phyloP scores from a whole-genome alignment of 2,797 vertebrate genomes.

The Pipistrellus pipistrellus region DNA sequence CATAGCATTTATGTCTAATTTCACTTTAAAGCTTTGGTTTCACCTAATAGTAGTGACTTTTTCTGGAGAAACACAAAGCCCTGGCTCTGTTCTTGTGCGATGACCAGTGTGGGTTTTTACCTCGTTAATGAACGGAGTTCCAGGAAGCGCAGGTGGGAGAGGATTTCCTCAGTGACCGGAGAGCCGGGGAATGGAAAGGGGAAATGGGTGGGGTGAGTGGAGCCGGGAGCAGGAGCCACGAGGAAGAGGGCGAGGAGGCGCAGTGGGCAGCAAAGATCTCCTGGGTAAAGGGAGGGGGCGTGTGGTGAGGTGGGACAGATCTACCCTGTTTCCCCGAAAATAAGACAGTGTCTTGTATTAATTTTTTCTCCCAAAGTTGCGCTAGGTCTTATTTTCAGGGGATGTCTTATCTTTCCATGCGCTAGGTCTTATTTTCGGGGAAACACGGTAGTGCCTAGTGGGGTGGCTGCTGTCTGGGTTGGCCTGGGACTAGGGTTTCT shows the following conservation, averaged over 20 bases:
- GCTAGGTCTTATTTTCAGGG: too few species aligned
- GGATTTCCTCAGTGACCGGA: not conserved
- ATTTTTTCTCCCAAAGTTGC: too few species aligned
- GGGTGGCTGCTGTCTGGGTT: not conserved
- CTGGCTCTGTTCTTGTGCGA: not conserved
- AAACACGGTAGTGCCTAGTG: not conserved
- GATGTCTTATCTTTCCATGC: too few species aligned
- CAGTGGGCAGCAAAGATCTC: not conserved
- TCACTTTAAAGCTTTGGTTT: not conserved
- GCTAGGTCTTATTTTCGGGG: too few species aligned
- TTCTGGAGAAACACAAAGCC: not conserved
- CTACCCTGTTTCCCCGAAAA: not conserved
- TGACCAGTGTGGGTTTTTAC: not conserved
- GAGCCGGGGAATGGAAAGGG: not conserved
- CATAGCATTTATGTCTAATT: not conserved
- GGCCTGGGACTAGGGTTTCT: not conserved
- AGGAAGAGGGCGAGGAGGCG: not conserved
- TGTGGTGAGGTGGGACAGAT: accelerated
- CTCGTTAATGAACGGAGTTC: not conserved
- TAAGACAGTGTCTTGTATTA: too few species aligned
- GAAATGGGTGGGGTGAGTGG: not conserved
- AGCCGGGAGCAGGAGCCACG: not conserved
- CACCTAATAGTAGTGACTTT: accelerated
- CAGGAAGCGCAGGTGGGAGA: conserved; percentile 27
- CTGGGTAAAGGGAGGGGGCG: accelerated